Percentiles rank a stretch among this genome's conserved stretches.
Conservation (phyloP, 2,797 vertebrate genomes). For the Babyrousa celebensis region DNA sequence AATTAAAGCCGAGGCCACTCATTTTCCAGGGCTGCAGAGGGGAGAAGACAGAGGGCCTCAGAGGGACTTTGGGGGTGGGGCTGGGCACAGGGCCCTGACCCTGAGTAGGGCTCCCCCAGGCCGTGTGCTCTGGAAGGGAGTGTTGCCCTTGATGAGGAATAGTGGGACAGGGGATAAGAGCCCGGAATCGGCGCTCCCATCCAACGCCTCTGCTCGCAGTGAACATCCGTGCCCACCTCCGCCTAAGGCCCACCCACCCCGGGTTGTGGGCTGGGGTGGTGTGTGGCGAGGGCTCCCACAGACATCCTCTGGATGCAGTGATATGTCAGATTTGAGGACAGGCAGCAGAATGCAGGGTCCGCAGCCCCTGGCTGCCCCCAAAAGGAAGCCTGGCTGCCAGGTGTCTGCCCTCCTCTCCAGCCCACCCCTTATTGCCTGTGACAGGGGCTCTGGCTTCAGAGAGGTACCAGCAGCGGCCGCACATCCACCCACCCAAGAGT, state of each 20-base stretch:
- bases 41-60: not conserved
- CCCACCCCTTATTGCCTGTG: fast-evolving
- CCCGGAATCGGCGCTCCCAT: fast-evolving
- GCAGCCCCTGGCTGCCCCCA: not conserved
- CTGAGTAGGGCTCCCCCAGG: not conserved
- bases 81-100: not conserved
- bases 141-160: not conserved
- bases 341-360: not conserved
- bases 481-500: fast-evolving
- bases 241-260: fast-evolving
- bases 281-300: not conserved
- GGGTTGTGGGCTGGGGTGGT: fast-evolving
- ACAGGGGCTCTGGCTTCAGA: not conserved
- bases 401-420: not conserved
- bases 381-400: too few species aligned
- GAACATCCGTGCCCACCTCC: not conserved
- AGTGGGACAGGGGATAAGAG: not conserved
- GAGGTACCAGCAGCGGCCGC: not conserved
- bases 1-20: slow-evolving; percentile 83
- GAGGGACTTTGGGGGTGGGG: not conserved
- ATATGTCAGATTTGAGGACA: not conserved
- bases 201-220: not conserved
- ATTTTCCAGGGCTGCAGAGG: slow-evolving; percentile 73
- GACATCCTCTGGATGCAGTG: not conserved
- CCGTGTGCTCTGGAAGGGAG: fast-evolving